Evolutionary conservation across 2,113 vertebrate genomes (phyloP), one percentile per base, ranked within the genome.

Genomic region (Reinhardtius hippoglossoides): DNA sequence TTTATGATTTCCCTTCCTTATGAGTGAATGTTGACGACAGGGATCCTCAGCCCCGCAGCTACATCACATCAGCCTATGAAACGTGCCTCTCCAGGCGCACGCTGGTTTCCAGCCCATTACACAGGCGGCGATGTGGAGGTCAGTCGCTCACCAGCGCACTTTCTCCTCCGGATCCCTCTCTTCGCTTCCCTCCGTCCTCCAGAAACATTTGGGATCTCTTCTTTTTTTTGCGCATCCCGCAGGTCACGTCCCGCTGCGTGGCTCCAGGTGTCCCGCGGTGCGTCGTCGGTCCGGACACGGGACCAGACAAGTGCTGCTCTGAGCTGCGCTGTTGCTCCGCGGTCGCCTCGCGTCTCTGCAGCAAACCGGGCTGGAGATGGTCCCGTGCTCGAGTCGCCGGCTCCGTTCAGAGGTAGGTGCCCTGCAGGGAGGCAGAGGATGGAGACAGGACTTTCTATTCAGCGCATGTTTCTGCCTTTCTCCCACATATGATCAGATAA

Each of bases 321-420:
- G 83, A 84, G 76, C 67, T 21, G 82, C 74, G 37, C 87, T 90
- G 88, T 86, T 90, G 87, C 87, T 81, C 71, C 73, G 18, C 57
- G 37, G 69, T 20, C 31, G 52, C 69, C 10, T 48, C 72, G 9
- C 76, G 15, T 79, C 65, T 83, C 82, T 86, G 84, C 82, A 86
- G 76, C 84, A 81, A 80, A 64, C 58, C 27, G 6, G 48, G 55
- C 62, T 61, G 65, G 81, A 80, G 10, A 83, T 79, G 83, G 26
- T 86, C 66, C 61, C 18, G 14, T 48, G 74, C 59, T 67, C 61
- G n/a, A 65, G 40, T 26, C 1, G 9, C 26, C 68, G 48, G 78
- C 57, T 42, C n/a, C 42, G 70, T 67, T 6, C 57, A 63, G 67
- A 92, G 92, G 92, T 93, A 91, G 46, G 90, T 87, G 60, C 59